Percentiles rank a stretch among this genome's conserved stretches.
Conservation (phyloP, 2,797 vertebrate genomes). For the Acipenser oxyrinchus region DNA sequence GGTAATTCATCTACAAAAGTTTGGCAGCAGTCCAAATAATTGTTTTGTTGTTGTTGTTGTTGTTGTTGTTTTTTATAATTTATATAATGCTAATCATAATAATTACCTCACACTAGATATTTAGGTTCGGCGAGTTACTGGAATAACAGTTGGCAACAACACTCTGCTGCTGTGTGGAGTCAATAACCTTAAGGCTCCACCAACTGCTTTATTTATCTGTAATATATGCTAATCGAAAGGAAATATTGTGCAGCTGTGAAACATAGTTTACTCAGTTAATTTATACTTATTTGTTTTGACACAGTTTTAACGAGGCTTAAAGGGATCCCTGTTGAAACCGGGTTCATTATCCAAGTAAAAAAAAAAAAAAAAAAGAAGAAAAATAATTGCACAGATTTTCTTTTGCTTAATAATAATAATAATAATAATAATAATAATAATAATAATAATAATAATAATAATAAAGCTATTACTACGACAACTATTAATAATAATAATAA, state of each 20-base stretch:
- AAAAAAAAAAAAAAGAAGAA: too few species aligned
- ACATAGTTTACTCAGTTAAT: constrained; percentile 19
- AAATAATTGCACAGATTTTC: too few species aligned
- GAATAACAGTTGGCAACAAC: constrained; percentile 5
- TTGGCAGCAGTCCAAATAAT: constrained; percentile 10
- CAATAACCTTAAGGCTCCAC: neutral
- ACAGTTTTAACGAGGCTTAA: neutral
- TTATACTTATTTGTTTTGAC: constrained; percentile 16
- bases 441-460: too few species aligned
- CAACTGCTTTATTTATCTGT: neutral
- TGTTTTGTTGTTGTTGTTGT: neutral
- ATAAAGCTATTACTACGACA: too few species aligned
- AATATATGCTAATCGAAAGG: neutral
- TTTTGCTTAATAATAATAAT: too few species aligned
- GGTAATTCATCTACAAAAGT: constrained; percentile 5
- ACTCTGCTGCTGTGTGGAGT: neutral
- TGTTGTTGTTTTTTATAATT: constrained; percentile 8
- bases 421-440: too few species aligned
- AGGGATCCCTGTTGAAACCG: too few species aligned
- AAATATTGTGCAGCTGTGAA: neutral
- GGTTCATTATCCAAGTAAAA: too few species aligned
- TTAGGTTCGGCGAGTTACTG: constrained; percentile 11
- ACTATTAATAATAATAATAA: too few species aligned
- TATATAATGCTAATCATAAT: constrained; percentile 23
- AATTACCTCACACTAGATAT: constrained; percentile 15